A percentile compares a stretch with the other conserved stretches of the same genome.
Conservation (phyloP, 2,888 invertebrate species). For the Himalopsyche kuldschensis region DNA sequence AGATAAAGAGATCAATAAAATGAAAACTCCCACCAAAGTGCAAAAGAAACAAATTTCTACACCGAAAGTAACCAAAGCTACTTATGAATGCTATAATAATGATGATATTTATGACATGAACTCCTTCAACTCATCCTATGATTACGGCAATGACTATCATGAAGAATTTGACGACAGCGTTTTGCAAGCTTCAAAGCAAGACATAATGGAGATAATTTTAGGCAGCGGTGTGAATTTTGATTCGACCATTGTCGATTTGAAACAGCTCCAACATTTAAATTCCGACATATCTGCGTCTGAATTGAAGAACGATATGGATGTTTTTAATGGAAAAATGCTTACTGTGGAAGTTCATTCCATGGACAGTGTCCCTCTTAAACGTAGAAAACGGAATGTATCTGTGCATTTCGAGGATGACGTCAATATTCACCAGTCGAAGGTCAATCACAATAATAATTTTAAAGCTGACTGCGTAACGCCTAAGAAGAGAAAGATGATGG, state of each 20-base stretch:
- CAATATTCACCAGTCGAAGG: neutral
- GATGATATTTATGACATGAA: neutral
- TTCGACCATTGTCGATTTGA: constrained; percentile 42
- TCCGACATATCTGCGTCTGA: neutral
- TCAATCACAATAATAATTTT: constrained; percentile 34
- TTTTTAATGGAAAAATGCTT: neutral
- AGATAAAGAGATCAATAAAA: neutral
- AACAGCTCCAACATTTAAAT: constrained; percentile 32
- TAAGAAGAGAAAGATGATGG: constrained; percentile 4
- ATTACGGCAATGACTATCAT: constrained; percentile 45
- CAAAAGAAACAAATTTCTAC: neutral
- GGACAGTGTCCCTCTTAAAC: neutral
- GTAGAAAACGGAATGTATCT: constrained; percentile 25
- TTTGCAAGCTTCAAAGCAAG: constrained; percentile 52
- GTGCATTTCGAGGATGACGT: constrained; percentile 15
- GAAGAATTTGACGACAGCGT: constrained; percentile 55
- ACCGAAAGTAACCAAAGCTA: neutral
- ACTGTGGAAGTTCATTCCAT: neutral
- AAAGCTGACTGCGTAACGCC: neutral
- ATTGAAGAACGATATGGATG: neutral
- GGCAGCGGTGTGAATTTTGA: constrained; percentile 48
- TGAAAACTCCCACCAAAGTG: neutral
- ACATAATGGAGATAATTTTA: constrained; percentile 59
- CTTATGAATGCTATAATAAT: neutral
- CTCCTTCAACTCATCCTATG: neutral